A percentile compares a stretch with the other conserved stretches of the same genome.
Conservation (phyloP, 2,797 vertebrate species). For the Xenops minutus region DNA sequence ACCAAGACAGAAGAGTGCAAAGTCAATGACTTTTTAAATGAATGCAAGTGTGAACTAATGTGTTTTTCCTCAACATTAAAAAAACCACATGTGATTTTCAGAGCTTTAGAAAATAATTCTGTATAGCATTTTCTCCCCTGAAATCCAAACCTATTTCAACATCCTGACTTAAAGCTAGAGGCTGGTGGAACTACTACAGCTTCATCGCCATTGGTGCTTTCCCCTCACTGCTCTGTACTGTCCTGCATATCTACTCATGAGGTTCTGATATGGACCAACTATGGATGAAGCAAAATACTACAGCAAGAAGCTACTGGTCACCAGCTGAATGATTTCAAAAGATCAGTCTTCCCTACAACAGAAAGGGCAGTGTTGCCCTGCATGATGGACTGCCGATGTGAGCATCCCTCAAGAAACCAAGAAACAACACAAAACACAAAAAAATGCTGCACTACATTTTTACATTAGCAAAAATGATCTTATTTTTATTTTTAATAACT, state of each 20-base stretch:
- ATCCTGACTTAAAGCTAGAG: not conserved
- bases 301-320: not conserved
- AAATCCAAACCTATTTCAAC: not conserved
- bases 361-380: not conserved
- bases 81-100: fast-evolving
- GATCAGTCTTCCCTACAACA: not conserved
- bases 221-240: fast-evolving
- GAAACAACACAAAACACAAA: not conserved
- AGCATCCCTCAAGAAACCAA: not conserved
- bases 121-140: not conserved
- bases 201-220: fast-evolving
- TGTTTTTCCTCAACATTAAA: not conserved
- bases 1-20: not conserved
- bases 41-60: not conserved
- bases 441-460: not conserved
- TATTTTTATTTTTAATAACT: not conserved
- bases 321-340: not conserved
- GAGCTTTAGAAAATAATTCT: not conserved
- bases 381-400: not conserved
- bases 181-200: not conserved
- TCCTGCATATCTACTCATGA: not conserved
- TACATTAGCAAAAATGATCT: not conserved
- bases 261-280: not conserved
- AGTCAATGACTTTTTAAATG: not conserved
- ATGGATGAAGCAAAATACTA: not conserved